These are phyloP conservation scores for Malthinus seriepunctatus DNA, from an alignment of 2,888 invertebrate species.

Conservation along the genomic window DNA sequence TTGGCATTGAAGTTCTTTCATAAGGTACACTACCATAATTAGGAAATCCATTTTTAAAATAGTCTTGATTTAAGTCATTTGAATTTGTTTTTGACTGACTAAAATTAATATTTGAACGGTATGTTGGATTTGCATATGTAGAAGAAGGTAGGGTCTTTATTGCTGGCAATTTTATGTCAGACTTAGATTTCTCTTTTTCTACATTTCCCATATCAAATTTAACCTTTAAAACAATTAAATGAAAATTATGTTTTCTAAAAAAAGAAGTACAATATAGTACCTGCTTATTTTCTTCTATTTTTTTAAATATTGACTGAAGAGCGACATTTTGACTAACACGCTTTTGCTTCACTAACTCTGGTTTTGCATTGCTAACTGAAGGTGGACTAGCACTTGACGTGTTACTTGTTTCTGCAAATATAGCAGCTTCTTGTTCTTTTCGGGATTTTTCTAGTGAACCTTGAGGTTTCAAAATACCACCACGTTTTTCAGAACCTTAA, in stretches of 20 bases:
- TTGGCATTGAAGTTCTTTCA: slow-evolving; percentile 23
- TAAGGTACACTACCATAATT: slow-evolving; percentile 21
- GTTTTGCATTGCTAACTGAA: slow-evolving; percentile 16
- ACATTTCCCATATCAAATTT: slow-evolving; percentile 49
- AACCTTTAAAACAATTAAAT: slow-evolving; percentile 40
- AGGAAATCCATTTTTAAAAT: slow-evolving; percentile 21
- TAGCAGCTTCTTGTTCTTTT: slow-evolving; percentile 59
- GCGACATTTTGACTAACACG: slow-evolving; percentile 77
- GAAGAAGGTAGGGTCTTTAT: slow-evolving; percentile 22
- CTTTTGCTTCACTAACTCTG: slow-evolving; percentile 44
- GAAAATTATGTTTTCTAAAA: not conserved
- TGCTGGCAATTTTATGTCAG: slow-evolving; percentile 21
- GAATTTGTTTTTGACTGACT: slow-evolving; percentile 20
- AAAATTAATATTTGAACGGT: slow-evolving; percentile 23
- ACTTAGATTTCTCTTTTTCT: slow-evolving; percentile 41
- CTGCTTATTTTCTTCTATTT: slow-evolving; percentile 73
- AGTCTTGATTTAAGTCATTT: slow-evolving; percentile 20
- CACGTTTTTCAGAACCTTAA: slow-evolving; percentile 43
- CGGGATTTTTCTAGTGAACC: slow-evolving; percentile 70
- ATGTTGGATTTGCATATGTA: slow-evolving; percentile 32
- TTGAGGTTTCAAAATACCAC: slow-evolving; percentile 72
- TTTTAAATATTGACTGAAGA: slow-evolving; percentile 74
- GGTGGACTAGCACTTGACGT: slow-evolving; percentile 9
- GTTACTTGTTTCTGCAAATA: slow-evolving; percentile 1
- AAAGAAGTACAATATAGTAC: slow-evolving; percentile 42